Evolutionary conservation across 2,797 vertebrate species (phyloP).

Genomic region (Liparis tanakae): DNA sequence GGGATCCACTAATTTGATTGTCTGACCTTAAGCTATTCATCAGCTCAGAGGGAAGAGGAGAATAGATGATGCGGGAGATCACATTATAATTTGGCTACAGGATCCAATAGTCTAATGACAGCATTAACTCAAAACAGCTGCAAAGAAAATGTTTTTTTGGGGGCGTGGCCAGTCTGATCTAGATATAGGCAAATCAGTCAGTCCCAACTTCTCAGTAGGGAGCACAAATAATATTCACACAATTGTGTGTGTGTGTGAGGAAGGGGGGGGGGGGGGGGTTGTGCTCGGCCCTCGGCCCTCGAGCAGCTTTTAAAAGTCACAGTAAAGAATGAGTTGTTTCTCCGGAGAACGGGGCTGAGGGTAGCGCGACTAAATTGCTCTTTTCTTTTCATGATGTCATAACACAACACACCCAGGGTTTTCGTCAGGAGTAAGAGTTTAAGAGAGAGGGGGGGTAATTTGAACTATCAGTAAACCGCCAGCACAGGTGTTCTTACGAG

Average conservation of each 20-base stretch:
- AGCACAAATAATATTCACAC: conserved; percentile 66
- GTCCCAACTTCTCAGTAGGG: conserved; percentile 61
- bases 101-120: conserved; percentile 78
- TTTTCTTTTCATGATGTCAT: conserved; percentile 10
- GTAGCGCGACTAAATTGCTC: conserved; percentile 27
- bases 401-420: conserved; percentile 38
- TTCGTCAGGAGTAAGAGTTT: conserved; percentile 23
- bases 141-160: conserved; percentile 77
- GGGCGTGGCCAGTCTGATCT: conserved; percentile 10
- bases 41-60: conserved; percentile 71
- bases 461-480: conserved; percentile 38
- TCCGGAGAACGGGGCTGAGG: conserved; percentile 53
- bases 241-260: conserved; percentile 21
- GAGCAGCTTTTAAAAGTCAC: conserved; percentile 73
- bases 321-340: conserved; percentile 70
- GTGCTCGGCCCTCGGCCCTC: conserved; percentile 59
- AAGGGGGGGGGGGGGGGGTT: conserved; percentile 45
- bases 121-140: conserved; percentile 76
- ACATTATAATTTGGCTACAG: conserved; percentile 82
- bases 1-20: conserved; percentile 80
- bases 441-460: conserved; percentile 23
- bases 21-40: conserved; percentile 84
- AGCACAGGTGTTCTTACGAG: conserved; percentile 53
- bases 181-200: conserved; percentile 47
- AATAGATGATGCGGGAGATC: conserved; percentile 78